Conservation (phyloP, 2,113 vertebrate genomes). For the Lagenorhynchus albirostris region DNA sequence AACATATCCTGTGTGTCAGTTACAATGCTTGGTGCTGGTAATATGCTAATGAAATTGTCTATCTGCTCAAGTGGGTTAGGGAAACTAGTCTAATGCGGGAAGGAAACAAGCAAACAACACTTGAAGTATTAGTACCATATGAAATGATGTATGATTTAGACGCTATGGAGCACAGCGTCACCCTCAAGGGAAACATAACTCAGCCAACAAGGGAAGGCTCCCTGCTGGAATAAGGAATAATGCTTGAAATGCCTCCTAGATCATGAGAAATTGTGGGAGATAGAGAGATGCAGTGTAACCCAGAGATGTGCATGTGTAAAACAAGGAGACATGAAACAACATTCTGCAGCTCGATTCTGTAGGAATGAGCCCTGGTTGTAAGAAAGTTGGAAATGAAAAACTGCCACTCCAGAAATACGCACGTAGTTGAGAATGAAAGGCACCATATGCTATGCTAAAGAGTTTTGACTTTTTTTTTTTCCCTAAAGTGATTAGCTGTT, state of each 20-base stretch:
- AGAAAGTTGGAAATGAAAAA: not conserved
- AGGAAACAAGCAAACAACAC: not conserved
- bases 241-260: not conserved
- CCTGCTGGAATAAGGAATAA: not conserved
- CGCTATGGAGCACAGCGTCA: fast-evolving
- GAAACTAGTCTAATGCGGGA: not conserved
- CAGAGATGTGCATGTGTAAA: not conserved
- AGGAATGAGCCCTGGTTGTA: not conserved
- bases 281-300: not conserved
- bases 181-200: not conserved
- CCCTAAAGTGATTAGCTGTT: not conserved
- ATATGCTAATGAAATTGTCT: not conserved
- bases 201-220: not conserved
- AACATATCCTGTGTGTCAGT: not conserved
- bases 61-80: not conserved
- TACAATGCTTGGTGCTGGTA: not conserved
- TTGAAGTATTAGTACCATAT: not conserved
- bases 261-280: not conserved
- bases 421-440: not conserved
- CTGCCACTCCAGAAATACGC: not conserved
- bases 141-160: not conserved
- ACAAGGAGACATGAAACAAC: not conserved
- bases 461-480: not conserved
- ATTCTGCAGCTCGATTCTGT: not conserved
- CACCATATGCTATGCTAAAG: not conserved